These are phyloP conservation scores for Grapholita molesta DNA, from an alignment of 1,140 invertebrate species.

Conservation along the genomic window DNA sequence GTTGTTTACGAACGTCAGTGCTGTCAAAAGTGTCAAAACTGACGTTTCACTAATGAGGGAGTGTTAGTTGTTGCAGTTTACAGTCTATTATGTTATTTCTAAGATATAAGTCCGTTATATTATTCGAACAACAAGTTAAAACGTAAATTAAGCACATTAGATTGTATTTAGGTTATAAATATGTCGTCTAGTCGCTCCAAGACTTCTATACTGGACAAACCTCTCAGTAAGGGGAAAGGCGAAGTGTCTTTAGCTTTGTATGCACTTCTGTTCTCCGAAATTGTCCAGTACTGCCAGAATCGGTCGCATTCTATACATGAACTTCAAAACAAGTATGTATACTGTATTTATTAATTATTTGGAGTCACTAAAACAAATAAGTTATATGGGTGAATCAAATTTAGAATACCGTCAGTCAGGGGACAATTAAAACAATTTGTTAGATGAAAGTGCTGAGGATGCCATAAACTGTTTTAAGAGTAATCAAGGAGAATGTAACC, in stretches of 20 bases:
- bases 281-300: conserved; percentile 99
- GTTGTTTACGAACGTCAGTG: background rate
- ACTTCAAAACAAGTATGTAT: conserved; percentile 91
- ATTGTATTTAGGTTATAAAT: background rate
- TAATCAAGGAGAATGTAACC: too few species aligned
- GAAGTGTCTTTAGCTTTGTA: conserved; percentile 96
- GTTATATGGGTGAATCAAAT: too few species aligned
- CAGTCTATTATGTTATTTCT: background rate
- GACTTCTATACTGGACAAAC: conserved; percentile 93
- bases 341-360: background rate
- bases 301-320: conserved; percentile 96
- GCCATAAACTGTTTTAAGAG: too few species aligned
- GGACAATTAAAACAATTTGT: too few species aligned
- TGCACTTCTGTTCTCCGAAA: conserved; percentile 97
- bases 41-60: background rate
- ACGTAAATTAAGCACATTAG: background rate
- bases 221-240: conserved; percentile 93
- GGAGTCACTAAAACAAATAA: background rate
- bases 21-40: background rate
- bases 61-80: background rate
- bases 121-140: background rate
- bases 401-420: too few species aligned
- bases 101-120: background rate
- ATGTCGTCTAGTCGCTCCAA: conserved; percentile 78
- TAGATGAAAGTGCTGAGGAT: too few species aligned